Conservation (phyloP, 1,140 invertebrate genomes). For the Ips nitidus region DNA sequence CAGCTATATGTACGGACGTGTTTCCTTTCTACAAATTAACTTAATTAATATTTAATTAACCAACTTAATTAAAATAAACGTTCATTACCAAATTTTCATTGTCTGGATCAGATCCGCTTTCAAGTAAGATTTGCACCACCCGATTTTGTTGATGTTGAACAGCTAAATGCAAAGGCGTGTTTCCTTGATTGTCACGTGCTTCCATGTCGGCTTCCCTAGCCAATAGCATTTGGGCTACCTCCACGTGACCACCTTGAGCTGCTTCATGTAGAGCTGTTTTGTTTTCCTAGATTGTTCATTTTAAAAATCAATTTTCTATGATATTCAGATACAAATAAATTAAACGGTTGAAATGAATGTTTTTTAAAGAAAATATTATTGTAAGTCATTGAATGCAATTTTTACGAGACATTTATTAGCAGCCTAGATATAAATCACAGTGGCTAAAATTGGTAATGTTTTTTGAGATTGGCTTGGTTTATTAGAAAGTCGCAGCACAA, state of each 20-base stretch:
- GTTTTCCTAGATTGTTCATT: conserved; percentile 54
- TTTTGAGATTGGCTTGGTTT: too few relatives aligned
- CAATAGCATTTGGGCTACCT: conserved; percentile 67
- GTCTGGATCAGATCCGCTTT: conserved; percentile 61
- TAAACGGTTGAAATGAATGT: conserved; percentile 17
- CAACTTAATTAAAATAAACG: neutral
- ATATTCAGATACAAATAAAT: too few relatives aligned
- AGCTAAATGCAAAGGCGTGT: conserved; percentile 79
- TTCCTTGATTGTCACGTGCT: conserved; percentile 71
- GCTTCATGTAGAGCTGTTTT: conserved; percentile 73
- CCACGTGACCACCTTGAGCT: conserved; percentile 70
- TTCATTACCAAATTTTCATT: conserved; percentile 56
- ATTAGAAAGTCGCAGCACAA: too few relatives aligned
- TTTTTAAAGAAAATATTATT: neutral
- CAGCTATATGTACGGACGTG: conserved; percentile 74
- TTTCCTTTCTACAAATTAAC: conserved; percentile 64
- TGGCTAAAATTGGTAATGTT: too few relatives aligned
- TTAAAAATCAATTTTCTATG: too few relatives aligned
- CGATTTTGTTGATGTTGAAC: conserved; percentile 76
- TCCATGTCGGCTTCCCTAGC: conserved; percentile 60
- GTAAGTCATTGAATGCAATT: too few relatives aligned
- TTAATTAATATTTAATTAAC: conserved; percentile 22
- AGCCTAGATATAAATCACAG: too few relatives aligned
- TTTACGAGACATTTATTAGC: too few relatives aligned
- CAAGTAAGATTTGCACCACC: conserved; percentile 70